Conservation (phyloP, 2,888 invertebrate species). For the Troides aeacus region DNA sequence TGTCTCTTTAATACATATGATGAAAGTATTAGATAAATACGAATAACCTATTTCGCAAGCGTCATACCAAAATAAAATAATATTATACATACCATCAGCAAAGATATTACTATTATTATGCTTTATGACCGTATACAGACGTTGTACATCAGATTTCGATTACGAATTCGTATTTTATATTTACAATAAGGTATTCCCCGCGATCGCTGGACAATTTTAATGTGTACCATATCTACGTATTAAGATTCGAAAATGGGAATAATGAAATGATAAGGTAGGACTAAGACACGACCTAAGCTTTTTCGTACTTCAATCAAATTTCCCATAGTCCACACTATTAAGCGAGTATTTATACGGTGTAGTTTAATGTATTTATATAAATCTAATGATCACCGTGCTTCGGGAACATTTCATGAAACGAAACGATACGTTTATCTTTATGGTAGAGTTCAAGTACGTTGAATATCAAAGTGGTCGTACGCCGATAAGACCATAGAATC, state of each 20-base stretch:
- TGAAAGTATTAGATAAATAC: neutral
- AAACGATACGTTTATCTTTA: neutral
- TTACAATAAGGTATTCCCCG: conserved; percentile 45
- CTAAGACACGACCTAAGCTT: conserved; percentile 7
- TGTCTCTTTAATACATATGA: too few species aligned
- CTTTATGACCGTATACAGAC: conserved; percentile 75
- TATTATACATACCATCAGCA: conserved; percentile 41
- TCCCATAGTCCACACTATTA: conserved; percentile 17
- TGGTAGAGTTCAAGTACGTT: conserved; percentile 15
- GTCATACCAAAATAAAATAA: conserved; percentile 36
- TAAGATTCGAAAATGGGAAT: conserved; percentile 7
- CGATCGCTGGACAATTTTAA: conserved; percentile 6
- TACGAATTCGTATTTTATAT: conserved; percentile 63
- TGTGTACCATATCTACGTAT: conserved; percentile 1
- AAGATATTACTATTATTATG: conserved; percentile 57
- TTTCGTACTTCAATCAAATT: conserved; percentile 10
- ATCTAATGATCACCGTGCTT: neutral
- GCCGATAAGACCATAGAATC: conserved; percentile 15
- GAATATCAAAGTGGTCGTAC: conserved; percentile 17
- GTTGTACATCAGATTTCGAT: conserved; percentile 78
- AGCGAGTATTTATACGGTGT: neutral
- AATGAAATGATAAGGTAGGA: neutral
- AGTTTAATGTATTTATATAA: neutral
- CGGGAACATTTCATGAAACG: neutral
- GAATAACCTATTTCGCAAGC: conserved; percentile 9